Evolutionary conservation across 1,140 invertebrate species (phyloP), one percentile per base, ranked within the genome.

Genomic region (Apocrypta bakeri): DNA sequence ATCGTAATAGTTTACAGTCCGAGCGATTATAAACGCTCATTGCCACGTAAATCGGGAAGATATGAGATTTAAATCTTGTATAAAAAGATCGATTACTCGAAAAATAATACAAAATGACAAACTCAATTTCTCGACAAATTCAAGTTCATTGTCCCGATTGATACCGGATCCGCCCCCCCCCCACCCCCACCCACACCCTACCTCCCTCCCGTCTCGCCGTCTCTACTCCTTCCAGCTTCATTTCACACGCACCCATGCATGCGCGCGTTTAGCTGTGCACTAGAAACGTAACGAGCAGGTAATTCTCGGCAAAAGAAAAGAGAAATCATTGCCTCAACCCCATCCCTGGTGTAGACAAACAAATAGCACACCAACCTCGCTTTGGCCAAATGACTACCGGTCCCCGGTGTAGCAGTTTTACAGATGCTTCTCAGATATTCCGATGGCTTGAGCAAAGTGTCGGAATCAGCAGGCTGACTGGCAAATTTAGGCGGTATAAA

Each of bases 401-500:
- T 69, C 11, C 3, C n/a, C 14, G 42, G 4, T 7, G 40, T 3
- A 2, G 37, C 7, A 0, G 37, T 21, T 69, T 94, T 94, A 89
- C 94, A 94, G 89, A 97, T 96, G 88, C 96, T 97, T 86, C 95
- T 95, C 81, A 98, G 93, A 91, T 98, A 98, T 90, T 98, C 97
- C 48, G 96, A 97, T 63, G 97, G 97, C 89, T 98, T 98, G 88
- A 98, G 97, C 66, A 98, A 94, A 63, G 95, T 94, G 89, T 97
- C 95, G 73, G 96, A 94, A 86, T 95, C 93, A 83, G 93, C 92
- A 31, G 93, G 93, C 25, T 80, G 77, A 87, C 94, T 93, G 40
- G 95, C 95, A 92, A 98, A 98, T 90, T 96, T 96, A 31, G 97
- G 97, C 68, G 97, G 97, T 89, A 98, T 96, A 93, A 98, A 98